Evolutionary conservation across 1,140 invertebrate genomes (phyloP), one percentile per base, ranked within the genome.

Genomic region (Drosophila neocordata): DNA sequence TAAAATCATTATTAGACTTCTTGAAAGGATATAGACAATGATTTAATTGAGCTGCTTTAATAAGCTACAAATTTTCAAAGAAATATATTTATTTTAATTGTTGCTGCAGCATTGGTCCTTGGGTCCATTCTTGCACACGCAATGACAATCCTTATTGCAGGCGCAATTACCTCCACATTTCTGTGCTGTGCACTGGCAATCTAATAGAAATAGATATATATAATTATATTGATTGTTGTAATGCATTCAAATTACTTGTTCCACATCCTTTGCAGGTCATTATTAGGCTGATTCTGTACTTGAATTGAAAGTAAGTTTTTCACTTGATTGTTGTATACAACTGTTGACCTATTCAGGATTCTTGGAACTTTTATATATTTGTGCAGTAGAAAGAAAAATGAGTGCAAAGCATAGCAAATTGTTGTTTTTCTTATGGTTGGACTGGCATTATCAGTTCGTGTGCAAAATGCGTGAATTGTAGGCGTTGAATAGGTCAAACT

Each of bases 91-190:
- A 6, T 35, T 38, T 76, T 59, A 83, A 63, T 87, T 85, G 51
- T 35, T 73, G 63, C 74, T 75, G 74, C 82, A 87, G 56, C 82
- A 87, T 64, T 87, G 70, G 63, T 78, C 81, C 77, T 85, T 85
- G 65, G 81, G 68, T 58, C 77, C 82, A 27, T 53, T 72, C 59
- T 85, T 81, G 73, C 81, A 85, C 13, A 78, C 81, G 27, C 82
- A 85, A 1, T 71, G 37, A 62, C 82, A 85, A n/a, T 85, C 81
- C 51, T 70, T 80, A 48, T 67, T 53, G 81, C 82, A 85, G 70
- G 70, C 65, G 60, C 81, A 85, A 13, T 74, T 80, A 70, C 62
- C 68, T 11, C 82, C 81, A 34, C 82, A 85, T 48, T 80, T 75
- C 35, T 66, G 58, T 38, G 52, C 35, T 35, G 74, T 48, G 65